Evolutionary conservation across 2,888 invertebrate species (phyloP).

Genomic region (Rutpela maculata): DNA sequence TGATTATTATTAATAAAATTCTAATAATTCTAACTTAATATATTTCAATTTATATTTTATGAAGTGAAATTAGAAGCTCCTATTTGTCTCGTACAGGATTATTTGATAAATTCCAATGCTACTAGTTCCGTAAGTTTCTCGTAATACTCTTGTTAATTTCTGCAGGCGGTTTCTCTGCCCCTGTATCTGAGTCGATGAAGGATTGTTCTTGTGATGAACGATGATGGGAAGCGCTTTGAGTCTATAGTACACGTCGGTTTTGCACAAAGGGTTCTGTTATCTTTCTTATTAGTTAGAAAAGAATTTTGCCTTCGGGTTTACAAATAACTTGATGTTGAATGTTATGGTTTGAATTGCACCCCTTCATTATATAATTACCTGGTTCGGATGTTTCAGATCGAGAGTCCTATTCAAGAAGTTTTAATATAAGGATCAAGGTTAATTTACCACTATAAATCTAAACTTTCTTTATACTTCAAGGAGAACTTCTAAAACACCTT

Average conservation of each 20-base stretch:
- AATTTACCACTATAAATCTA: not conserved
- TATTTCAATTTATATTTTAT: not conserved
- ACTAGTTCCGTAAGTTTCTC: not conserved
- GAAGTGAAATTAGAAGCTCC: not conserved
- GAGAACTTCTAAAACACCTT: too few species aligned
- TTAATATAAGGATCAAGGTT: not conserved
- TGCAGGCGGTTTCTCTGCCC: not conserved
- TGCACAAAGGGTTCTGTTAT: not conserved
- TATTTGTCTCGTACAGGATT: not conserved
- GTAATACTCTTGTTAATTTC: slow-evolving; percentile 7
- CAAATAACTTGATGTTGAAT: not conserved
- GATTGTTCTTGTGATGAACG: not conserved
- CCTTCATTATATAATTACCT: not conserved
- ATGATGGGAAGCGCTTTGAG: slow-evolving; percentile 4
- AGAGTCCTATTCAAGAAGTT: not conserved
- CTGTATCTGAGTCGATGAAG: not conserved
- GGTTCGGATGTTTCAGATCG: not conserved
- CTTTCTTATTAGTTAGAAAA: slow-evolving; percentile 3
- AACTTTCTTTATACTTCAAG: not conserved
- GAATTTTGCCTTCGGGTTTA: slow-evolving; percentile 3
- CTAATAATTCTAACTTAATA: not conserved
- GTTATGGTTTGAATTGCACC: not conserved
- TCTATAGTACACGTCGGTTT: not conserved
- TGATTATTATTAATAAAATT: not conserved
- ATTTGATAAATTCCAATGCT: not conserved